Base-by-base conservation (phyloP, 2,113 vertebrate genomes). In the Chamaea fasciata region DNA sequence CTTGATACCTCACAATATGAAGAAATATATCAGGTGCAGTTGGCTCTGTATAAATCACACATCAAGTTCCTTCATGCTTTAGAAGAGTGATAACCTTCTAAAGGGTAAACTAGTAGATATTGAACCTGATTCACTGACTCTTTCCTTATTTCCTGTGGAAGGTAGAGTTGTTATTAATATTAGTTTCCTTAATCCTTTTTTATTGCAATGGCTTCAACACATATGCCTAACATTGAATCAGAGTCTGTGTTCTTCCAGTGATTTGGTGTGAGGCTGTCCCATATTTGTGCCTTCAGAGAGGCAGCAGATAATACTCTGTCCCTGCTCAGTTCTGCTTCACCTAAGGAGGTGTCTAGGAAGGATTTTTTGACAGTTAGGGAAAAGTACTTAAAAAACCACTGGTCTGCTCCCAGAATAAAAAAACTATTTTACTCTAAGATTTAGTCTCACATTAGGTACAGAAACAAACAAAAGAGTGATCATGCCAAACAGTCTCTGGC, bases 131-230 rank as follows among this genome's bases (percentile, higher is more conserved):
- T 79, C 44, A 59, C 27, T 21, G 21, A 27, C 7, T n/a, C 11
- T n/a, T n/a, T 31, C 17, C 5, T 50, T 60, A n/a, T 35, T 69
- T 37, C 47, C 14, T 49, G 15, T 33, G n/a, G 24, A 79, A 64
- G 20, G 12, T 5, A 68, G 62, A 41, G 10, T 6, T 69, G 13
- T 39, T 22, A 69, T 20, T 46, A 49, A 13, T 23, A 23, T 42
- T 64, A 30, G 8, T 60, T 78, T 60, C 12, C 19, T 24, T 53
- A 84, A 57, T 67, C 8, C 7, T 70, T 73, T 56, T 21, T 52
- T 71, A 64, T 39, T 4, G 1, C 6, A 71, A 46, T 2, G 1
- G 4, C 15, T 64, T 82, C 3, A 1, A 4, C 47, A 16, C 7
- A 10, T 55, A 85, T 64, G 8, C 24, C 14, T 31, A 30, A 62